Conservation (phyloP, 2,113 vertebrate genomes). For the Hydrochoerus hydrochaeris region DNA sequence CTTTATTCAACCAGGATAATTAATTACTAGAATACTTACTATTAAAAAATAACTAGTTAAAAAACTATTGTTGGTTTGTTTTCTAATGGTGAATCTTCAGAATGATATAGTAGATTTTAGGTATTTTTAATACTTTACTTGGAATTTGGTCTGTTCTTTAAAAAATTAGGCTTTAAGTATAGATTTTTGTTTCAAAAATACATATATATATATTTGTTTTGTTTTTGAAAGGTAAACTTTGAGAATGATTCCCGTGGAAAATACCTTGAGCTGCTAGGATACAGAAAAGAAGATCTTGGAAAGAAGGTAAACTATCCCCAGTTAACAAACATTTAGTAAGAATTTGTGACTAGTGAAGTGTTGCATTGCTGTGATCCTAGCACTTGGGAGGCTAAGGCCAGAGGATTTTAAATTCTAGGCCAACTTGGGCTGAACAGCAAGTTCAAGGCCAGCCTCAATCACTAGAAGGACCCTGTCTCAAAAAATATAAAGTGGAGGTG, state of each 20-base stretch:
- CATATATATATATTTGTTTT: neutral
- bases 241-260: slow-evolving; percentile 93
- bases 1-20: slow-evolving; percentile 28
- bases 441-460: neutral
- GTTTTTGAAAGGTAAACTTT: slow-evolving; percentile 92
- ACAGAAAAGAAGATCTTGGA: slow-evolving; percentile 93
- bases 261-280: slow-evolving; percentile 96
- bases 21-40: neutral
- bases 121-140: slow-evolving; percentile 43
- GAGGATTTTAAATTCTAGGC: neutral
- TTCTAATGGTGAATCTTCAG: neutral
- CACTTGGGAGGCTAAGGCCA: neutral
- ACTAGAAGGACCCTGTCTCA: neutral
- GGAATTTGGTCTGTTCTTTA: neutral
- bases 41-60: neutral
- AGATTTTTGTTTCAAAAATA: slow-evolving; percentile 27
- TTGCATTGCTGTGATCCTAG: neutral
- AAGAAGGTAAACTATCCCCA: slow-evolving; percentile 89
- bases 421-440: neutral
- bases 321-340: slow-evolving; percentile 27
- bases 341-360: neutral
- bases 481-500: neutral
- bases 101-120: neutral
- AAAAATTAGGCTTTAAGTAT: slow-evolving; percentile 41
- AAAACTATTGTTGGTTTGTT: neutral